Evolutionary conservation across 2,113 vertebrate species (phyloP).

Genomic region (Pollachius pollachius): DNA sequence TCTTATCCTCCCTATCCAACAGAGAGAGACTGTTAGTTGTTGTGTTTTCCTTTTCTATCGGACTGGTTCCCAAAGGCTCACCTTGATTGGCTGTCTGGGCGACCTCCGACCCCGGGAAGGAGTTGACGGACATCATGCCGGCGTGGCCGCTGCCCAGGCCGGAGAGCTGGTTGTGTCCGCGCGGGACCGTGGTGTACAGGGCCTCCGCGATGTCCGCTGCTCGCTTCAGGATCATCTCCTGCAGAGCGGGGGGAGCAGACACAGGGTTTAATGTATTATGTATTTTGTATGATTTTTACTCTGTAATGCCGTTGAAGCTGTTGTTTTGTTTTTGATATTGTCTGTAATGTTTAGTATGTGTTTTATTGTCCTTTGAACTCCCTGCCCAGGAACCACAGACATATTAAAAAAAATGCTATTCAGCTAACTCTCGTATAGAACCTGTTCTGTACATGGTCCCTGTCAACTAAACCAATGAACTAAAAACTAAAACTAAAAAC

Average conservation of each 20-base stretch:
- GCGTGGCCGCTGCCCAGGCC: conserved; percentile 64
- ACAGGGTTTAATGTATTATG: background rate
- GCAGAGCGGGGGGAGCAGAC: conserved; percentile 40
- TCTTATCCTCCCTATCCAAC: too few relatives aligned
- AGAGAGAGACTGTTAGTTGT: conserved; percentile 5
- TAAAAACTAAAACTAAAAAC: too few relatives aligned
- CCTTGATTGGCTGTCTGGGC: conserved; percentile 72
- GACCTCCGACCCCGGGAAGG: conserved; percentile 70
- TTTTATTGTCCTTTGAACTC: too few relatives aligned
- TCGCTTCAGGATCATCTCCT: conserved; percentile 95
- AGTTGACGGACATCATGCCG: conserved; percentile 74
- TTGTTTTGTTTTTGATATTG: too few relatives aligned
- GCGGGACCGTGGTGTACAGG: conserved; percentile 87
- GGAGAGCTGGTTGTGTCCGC: conserved; percentile 88
- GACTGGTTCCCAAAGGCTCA: conserved; percentile 34
- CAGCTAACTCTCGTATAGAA: too few relatives aligned
- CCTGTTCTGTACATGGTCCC: too few relatives aligned
- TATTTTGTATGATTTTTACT: too few relatives aligned
- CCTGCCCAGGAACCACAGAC: too few relatives aligned
- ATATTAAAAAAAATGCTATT: too few relatives aligned
- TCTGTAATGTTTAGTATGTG: too few relatives aligned
- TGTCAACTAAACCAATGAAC: too few relatives aligned
- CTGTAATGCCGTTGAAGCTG: too few relatives aligned
- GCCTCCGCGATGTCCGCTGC: conserved; percentile 94
- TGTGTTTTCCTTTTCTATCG: background rate